These are phyloP conservation scores for Diadema setosum DNA, from an alignment of 35 echinoderm and acorn worm species.

Conservation along the genomic window DNA sequence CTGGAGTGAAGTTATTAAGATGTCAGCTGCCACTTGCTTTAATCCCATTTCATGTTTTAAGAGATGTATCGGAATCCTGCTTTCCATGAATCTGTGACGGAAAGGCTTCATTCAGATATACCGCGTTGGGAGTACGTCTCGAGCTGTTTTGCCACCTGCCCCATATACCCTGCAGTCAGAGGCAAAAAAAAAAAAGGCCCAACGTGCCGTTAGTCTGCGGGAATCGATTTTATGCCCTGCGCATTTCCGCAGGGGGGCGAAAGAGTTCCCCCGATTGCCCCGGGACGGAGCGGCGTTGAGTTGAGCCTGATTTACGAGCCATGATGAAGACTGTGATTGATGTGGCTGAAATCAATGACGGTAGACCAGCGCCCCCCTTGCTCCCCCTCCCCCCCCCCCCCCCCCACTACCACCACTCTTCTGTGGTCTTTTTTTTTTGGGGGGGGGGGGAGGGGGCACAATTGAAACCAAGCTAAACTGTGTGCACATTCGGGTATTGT, in stretches of 20 bases:
- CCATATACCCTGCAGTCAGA: neutral
- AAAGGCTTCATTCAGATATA: too few species aligned
- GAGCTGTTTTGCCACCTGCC: constrained; percentile 14
- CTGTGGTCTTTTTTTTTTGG: neutral
- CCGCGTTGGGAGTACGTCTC: too few species aligned
- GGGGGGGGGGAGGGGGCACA: neutral
- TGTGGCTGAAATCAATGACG: neutral
- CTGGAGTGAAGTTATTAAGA: too few species aligned
- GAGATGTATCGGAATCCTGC: too few species aligned
- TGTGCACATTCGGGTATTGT: neutral
- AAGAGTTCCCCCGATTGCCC: neutral
- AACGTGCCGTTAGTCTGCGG: neutral
- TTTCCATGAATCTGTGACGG: too few species aligned
- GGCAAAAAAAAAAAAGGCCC: neutral
- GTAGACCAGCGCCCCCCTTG: neutral
- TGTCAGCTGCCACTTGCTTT: too few species aligned
- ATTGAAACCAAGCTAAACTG: neutral
- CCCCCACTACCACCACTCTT: neutral
- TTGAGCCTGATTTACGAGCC: neutral
- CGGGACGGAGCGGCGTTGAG: neutral
- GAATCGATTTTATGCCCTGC: neutral
- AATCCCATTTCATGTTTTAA: too few species aligned
- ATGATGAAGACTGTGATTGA: constrained; percentile 4
- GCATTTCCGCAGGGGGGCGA: neutral
- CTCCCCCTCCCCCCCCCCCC: neutral